Evolutionary conservation across 2,797 vertebrate genomes (phyloP).

Genomic region (Pempheris klunzingeri): DNA sequence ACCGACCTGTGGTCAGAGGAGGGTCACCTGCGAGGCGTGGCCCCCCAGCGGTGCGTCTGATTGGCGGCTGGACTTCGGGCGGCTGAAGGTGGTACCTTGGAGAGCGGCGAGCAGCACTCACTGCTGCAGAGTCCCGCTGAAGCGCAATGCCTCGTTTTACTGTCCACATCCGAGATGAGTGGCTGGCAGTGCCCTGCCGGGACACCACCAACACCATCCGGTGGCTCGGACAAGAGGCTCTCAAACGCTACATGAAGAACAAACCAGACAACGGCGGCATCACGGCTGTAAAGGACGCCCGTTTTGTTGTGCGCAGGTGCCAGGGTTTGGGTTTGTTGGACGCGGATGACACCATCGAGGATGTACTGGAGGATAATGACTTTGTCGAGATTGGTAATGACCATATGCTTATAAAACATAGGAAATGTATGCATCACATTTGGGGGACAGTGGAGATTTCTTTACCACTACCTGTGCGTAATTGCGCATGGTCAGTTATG

Average conservation of each 20-base stretch:
- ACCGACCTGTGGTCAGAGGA: conserved; percentile 40
- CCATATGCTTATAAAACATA: neutral
- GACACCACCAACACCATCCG: conserved; percentile 80
- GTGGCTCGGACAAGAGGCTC: conserved; percentile 93
- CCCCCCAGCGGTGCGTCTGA: conserved; percentile 62
- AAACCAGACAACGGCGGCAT: conserved; percentile 96
- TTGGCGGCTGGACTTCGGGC: conserved; percentile 67
- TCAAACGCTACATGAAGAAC: conserved; percentile 95
- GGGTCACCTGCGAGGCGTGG: conserved; percentile 67
- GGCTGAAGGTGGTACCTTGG: conserved; percentile 45
- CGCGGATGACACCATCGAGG: conserved; percentile 90
- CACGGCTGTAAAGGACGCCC: conserved; percentile 84
- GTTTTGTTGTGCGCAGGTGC: conserved; percentile 91
- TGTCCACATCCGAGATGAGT: conserved; percentile 94
- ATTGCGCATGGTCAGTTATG: neutral
- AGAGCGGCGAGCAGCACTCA: conserved; percentile 47
- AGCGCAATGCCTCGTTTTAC: conserved; percentile 93
- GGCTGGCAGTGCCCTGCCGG: conserved; percentile 93
- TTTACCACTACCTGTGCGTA: conserved; percentile 32
- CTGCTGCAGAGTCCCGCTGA: conserved; percentile 29
- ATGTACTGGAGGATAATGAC: conserved; percentile 96
- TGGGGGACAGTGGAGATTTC: neutral
- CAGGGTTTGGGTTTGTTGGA: conserved; percentile 94
- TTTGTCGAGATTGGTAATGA: conserved; percentile 96
- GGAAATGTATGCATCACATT: neutral